Conservation (phyloP, 2,888 invertebrate genomes). For the Spisula solida region DNA sequence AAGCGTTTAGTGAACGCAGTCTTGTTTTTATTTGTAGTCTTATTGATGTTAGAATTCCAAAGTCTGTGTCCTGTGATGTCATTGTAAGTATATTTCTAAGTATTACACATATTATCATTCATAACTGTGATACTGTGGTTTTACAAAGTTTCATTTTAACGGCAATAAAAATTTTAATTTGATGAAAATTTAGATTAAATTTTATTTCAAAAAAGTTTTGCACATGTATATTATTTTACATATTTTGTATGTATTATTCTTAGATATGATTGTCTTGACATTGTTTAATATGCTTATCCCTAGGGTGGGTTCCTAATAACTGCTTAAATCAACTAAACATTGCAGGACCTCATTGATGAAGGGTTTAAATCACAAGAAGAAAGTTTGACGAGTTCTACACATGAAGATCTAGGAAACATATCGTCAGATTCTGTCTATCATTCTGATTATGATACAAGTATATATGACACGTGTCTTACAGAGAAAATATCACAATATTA, state of each 20-base stretch:
- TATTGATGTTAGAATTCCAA: conserved; percentile 77
- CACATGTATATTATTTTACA: too few species aligned
- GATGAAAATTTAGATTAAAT: too few species aligned
- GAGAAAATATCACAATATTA: conserved; percentile 77
- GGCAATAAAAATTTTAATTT: too few species aligned
- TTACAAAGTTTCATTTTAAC: too few species aligned
- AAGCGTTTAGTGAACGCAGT: too few species aligned
- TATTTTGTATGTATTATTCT: too few species aligned
- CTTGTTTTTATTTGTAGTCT: conserved; percentile 65
- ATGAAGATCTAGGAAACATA: conserved; percentile 29
- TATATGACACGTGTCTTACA: conserved; percentile 82
- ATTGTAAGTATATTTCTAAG: conserved; percentile 55
- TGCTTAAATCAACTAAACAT: neutral
- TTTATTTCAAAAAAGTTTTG: too few species aligned
- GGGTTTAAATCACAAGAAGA: conserved; percentile 69
- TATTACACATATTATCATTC: too few species aligned
- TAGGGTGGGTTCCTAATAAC: too few species aligned
- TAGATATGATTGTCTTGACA: too few species aligned
- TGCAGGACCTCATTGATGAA: conserved; percentile 67
- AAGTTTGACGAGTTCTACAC: conserved; percentile 61
- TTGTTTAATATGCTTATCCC: too few species aligned
- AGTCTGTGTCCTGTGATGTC: conserved; percentile 59
- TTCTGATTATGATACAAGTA: conserved; percentile 72
- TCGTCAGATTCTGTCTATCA: conserved; percentile 62
- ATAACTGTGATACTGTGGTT: too few species aligned